Evolutionary conservation across 2,113 vertebrate genomes (phyloP).

Genomic region (Promerops cafer): DNA sequence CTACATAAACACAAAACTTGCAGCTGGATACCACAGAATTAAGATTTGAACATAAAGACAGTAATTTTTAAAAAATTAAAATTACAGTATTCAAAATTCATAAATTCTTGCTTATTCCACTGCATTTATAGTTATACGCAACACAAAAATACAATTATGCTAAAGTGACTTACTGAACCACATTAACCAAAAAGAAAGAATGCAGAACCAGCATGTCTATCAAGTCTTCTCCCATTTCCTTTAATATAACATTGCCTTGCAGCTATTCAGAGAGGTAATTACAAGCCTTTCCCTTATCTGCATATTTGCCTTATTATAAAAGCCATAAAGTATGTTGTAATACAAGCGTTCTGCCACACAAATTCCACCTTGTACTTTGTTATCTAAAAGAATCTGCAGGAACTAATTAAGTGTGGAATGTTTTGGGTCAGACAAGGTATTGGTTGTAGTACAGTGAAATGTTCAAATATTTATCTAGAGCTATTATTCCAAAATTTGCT

Average conservation of each 20-base stretch:
- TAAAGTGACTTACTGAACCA: neutral
- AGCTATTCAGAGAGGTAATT: conserved; percentile 55
- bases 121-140: neutral
- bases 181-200: conserved; percentile 3
- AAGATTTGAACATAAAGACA: neutral
- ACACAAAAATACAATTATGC: neutral
- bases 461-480: conserved; percentile 18
- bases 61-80: neutral
- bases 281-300: conserved; percentile 36
- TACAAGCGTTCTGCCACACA: conserved; percentile 39
- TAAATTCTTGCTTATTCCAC: neutral
- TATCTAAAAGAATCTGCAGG: conserved; percentile 52
- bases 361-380: conserved; percentile 52
- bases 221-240: conserved; percentile 21
- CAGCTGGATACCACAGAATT: neutral
- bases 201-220: neutral
- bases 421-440: conserved; percentile 42
- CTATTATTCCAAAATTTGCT: neutral
- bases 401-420: conserved; percentile 60
- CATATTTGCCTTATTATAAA: conserved; percentile 59
- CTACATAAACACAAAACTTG: neutral
- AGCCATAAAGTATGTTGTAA: conserved; percentile 57
- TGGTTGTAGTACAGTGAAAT: neutral
- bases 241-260: conserved; percentile 51
- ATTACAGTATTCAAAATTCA: neutral